Conservation (phyloP, 2,888 invertebrate genomes). For the Drosophila gaucha region DNA sequence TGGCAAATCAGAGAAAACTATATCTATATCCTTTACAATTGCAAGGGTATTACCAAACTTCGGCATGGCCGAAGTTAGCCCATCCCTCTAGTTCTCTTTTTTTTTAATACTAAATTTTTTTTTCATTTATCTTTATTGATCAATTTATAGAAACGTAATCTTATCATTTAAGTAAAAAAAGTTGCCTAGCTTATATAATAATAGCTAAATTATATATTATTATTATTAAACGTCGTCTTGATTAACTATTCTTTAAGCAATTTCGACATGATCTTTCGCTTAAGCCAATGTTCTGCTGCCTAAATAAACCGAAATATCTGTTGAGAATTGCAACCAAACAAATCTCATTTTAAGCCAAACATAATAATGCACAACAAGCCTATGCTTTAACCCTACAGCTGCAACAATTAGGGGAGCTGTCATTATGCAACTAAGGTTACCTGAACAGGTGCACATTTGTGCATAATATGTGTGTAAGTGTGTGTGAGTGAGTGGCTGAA, state of each 20-base stretch:
- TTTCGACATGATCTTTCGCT: too few species aligned
- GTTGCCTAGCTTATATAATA: too few species aligned
- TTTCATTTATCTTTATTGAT: too few species aligned
- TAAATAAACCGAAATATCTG: neutral
- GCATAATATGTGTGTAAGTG: neutral
- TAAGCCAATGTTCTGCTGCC: neutral
- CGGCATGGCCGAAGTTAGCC: too few species aligned
- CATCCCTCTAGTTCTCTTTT: too few species aligned
- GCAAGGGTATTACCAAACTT: too few species aligned
- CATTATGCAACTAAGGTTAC: conserved; percentile 1
- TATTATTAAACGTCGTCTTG: neutral
- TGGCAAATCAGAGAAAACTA: too few species aligned
- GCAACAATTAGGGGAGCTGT: conserved; percentile 31
- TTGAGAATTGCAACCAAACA: neutral
- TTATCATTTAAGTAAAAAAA: too few species aligned
- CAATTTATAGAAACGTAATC: too few species aligned
- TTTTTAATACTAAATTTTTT: too few species aligned
- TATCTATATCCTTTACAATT: too few species aligned
- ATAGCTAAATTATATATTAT: neutral
- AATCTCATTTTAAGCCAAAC: conserved; percentile 2
- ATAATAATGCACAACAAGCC: conserved; percentile 10
- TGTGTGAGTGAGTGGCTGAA: conserved; percentile 5
- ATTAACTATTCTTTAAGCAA: neutral
- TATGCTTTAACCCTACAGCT: conserved; percentile 10
- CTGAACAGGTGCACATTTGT: conserved; percentile 10